Base-by-base conservation (phyloP, 1,140 invertebrate species). In the Anastatus disparis region DNA sequence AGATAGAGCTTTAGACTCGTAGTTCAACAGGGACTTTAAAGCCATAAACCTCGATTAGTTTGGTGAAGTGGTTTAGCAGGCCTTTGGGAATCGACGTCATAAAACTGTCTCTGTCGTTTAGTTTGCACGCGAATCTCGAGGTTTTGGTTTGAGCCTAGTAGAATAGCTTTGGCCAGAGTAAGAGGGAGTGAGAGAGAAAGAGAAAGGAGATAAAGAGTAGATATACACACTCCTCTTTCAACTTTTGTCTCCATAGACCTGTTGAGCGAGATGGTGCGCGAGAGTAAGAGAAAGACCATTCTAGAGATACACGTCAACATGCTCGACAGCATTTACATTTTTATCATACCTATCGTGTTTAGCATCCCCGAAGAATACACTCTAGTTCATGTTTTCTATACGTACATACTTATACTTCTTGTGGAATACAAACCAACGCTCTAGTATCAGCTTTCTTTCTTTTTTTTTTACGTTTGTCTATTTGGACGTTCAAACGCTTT, bases 21-120 rank as follows among this genome's bases (percentile, higher is more conserved):
- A 69, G 67, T 53, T 69, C 31, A 69, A 46, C 42, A 44, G 59
- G 20, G 58, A 70, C 67, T 70, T 70, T 70, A 56, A 63, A 70
- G 58, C 59, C 48, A 55, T 63, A 70, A 70, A 64, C 29, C 61
- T 52, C 68, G 68, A 70, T 70, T 70, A 70, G 61, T 70, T 70
- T 48, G 52, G 31, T 35, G 59, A 70, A 64, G 50, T 64, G 68
- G 68, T 70, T 64, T 64, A 70, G 59, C 42, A 50, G 26, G 26
- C 46, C 67, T 63, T 70, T 55, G 50, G 67, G 59, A 63, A 70
- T 70, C 50, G 59, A 38, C 35, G 27, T 59, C 59, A 70, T 70
- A 70, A 70, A 70, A 70, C 58, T 70, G 50, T 63, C 48, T 35
- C 38, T 59, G 59, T 63, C 50, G 67, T 53, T 70, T 70, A 70